Evolutionary conservation across 2,113 vertebrate genomes (phyloP).

Genomic region (Entomyzon cyanotis): DNA sequence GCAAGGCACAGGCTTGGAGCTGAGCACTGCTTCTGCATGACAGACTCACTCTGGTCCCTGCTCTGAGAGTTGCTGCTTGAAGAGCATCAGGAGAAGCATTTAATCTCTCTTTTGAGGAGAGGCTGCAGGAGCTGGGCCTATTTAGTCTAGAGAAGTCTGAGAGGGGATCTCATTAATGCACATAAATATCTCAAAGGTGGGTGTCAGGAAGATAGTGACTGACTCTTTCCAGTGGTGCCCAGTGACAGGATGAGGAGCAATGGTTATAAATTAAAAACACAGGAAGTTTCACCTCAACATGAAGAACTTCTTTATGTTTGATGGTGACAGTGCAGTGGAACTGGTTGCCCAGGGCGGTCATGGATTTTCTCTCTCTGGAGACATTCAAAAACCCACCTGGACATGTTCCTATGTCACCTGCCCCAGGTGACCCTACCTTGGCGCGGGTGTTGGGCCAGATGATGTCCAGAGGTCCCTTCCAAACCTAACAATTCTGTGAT

Average conservation of each 20-base stretch:
- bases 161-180: neutral
- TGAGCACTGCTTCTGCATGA: fast-evolving
- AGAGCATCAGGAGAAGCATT: neutral
- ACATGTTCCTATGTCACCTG: neutral
- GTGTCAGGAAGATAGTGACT: neutral
- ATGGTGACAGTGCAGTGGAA: neutral
- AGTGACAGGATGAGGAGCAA: neutral
- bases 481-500: neutral
- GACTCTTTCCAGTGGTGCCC: neutral
- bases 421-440: neutral
- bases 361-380: neutral
- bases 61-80: neutral
- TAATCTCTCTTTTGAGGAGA: neutral
- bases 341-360: neutral
- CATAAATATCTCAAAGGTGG: neutral
- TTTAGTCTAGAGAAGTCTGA: neutral
- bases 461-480: neutral
- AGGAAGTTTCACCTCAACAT: neutral
- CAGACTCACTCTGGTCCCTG: neutral
- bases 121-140: neutral
- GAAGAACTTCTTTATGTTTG: neutral
- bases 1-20: neutral
- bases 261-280: neutral
- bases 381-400: neutral
- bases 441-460: neutral